Evolutionary conservation across 2,888 invertebrate genomes (phyloP), one percentile per base, ranked within the genome.

Genomic region (Scotopteryx bipunctaria): DNA sequence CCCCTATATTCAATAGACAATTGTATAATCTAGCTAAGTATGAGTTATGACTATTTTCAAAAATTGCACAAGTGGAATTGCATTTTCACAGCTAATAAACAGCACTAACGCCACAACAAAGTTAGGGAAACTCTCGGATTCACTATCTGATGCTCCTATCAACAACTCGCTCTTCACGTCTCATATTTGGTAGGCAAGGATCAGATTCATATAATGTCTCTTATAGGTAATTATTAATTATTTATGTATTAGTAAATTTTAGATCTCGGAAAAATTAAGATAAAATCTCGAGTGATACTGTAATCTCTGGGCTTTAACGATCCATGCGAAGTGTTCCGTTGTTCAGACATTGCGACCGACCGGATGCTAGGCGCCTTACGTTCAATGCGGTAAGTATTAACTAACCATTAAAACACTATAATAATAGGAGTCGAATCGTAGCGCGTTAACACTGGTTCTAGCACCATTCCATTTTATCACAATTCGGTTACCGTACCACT

Each of bases 381-480:
- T 82, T 78, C 77, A 80, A 86, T 83, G 86, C 82, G 83, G 32
- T 32, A 32, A 32, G 32, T 23, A 36, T 11, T 35, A 87, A 88
- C 88, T 89, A 88, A 89, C 81, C 75, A 79, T 83, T 79, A 82
- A 85, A 87, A 82, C 78, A 85, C 83, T 79, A 81, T 85, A 82
- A 86, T 78, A 86, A 83, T 89, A 90, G 88, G 85, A 90, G 90
- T 88, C 88, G 88, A 89, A 89, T 88, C 89, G 88, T 86, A 87
- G 87, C 90, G 89, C 86, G 86, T 88, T 86, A 84, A 87, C 90
- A 90, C 89, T 87, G 90, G 86, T 90, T 89, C 89, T 91, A 91
- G 91, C 91, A 91, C 91, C 91, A 91, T 91, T 86, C 91, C 91
- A 81, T 90, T 91, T 89, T 91, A 91, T 91, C 91, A 91, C 91